Evolutionary conservation across 1,140 invertebrate genomes (phyloP).

Genomic region (Eurosta solidaginis): DNA sequence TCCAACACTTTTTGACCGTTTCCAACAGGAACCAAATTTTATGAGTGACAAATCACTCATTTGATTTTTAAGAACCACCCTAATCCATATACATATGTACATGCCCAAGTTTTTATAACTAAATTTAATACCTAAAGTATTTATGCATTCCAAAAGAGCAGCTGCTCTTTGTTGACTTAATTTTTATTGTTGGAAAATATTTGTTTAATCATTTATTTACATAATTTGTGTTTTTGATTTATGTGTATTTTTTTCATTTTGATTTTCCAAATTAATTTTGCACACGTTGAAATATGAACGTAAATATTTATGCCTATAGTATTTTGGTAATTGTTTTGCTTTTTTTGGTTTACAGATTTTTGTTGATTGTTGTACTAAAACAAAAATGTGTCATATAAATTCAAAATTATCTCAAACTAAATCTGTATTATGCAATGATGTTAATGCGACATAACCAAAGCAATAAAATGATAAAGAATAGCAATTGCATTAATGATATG

Average conservation of each 20-base stretch:
- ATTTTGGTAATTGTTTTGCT: no score
- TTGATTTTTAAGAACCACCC: no score
- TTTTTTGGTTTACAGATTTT: no score
- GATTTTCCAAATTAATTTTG: slow-evolving; percentile 16
- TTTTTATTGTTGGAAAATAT: not conserved
- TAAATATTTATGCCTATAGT: not conserved
- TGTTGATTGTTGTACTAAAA: no score
- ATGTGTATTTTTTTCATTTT: not conserved
- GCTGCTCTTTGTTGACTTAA: not conserved
- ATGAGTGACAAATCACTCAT: no score
- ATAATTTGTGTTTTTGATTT: not conserved
- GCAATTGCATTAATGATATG: not conserved
- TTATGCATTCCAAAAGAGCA: not conserved
- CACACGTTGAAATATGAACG: not conserved
- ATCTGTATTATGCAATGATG: not conserved
- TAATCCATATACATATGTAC: not conserved
- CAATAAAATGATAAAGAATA: not conserved
- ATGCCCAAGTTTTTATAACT: not conserved
- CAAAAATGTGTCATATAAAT: not conserved
- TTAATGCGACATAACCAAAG: not conserved
- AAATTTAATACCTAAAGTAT: not conserved
- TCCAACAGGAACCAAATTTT: no score
- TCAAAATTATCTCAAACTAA: not conserved
- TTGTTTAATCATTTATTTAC: not conserved
- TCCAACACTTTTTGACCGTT: no score